Base-by-base conservation (phyloP, 2,888 invertebrate genomes). In the Scelioninae gen. 2 region DNA sequence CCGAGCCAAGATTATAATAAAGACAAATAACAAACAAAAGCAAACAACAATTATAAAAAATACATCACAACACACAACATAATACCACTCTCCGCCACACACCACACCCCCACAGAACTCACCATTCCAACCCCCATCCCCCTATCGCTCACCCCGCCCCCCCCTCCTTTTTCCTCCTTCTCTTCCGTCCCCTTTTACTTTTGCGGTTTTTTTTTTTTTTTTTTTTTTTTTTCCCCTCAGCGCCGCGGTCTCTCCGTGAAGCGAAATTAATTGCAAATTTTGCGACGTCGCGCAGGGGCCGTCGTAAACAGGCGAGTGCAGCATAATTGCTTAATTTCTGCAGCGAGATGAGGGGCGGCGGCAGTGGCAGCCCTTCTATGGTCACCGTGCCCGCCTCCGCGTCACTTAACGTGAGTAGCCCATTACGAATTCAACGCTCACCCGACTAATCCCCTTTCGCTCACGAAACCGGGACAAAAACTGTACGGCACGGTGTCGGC, bases 301-400 rank as follows among this genome's bases (percentile, higher is more conserved):
- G 48, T 58, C 46, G 53, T 46, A 63, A 74, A 41, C 58, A 37
- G 31, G 7, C 19, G 43, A 46, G 67, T 46, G 43, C 37, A 13
- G 55, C 22, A 39, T 71, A 74, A 71, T 74, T 71, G 64, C 68
- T 72, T 75, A 72, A 70, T 74, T 73, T 60, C 41, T 57, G 52
- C 68, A 39, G 53, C 68, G 77, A 53, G 61, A 81, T 82, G 81
- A 82, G 79, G 80, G 83, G 81, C 76, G 81, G 80, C 73, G 79
- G 78, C 58, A 76, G 74, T 33, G 80, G 80, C 71, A 80, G 78
- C 73, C 79, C 80, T 60, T 76, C 78, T 63, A 78, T 81, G 79
- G 80, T 83, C 74, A 82, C 80, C 65, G 78, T 82, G 19, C 83
- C 84, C 68, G 80, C 81, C 77, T 82, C 84, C 48, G 77, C 81